A percentile compares a stretch with the other conserved stretches of the same genome.
These are phyloP conservation scores for Hylia prasina DNA, from an alignment of 2,113 vertebrate genomes.

Conservation along the genomic window DNA sequence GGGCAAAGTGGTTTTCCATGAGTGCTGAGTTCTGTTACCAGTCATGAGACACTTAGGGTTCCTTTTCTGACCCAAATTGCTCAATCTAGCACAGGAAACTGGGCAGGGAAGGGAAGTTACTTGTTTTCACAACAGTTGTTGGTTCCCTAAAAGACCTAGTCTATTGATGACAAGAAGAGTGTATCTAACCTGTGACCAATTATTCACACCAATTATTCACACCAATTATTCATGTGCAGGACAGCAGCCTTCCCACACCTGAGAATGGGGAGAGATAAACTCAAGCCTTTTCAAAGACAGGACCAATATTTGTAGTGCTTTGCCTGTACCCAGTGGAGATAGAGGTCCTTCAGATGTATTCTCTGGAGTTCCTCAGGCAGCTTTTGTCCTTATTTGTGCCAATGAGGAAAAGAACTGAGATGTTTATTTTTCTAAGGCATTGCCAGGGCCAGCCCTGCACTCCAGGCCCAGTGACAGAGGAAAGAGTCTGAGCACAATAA, in stretches of 20 bases:
- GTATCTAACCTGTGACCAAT: background rate
- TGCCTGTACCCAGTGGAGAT: background rate
- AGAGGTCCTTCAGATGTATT: background rate
- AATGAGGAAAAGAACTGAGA: background rate
- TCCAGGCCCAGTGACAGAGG: background rate
- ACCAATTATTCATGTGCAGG: background rate
- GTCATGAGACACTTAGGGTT: background rate
- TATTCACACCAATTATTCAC: background rate
- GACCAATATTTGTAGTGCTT: background rate
- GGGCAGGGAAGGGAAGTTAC: background rate
- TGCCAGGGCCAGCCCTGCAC: background rate
- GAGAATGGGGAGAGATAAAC: rapidly evolving
- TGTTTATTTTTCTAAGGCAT: background rate
- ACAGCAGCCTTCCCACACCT: background rate
- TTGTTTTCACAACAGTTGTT: constrained; percentile 8
- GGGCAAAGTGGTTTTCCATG: background rate
- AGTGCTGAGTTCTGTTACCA: background rate
- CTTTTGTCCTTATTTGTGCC: background rate
- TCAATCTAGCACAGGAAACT: constrained; percentile 33
- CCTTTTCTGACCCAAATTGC: constrained; percentile 1
- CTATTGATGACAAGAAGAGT: background rate
- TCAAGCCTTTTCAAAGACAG: background rate
- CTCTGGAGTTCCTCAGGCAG: background rate
- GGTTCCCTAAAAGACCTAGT: background rate
- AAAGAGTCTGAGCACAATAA: background rate